Percentiles rank a stretch among this genome's conserved stretches.
phyloP scores from a whole-genome alignment of 1,140 invertebrate genomes.

The Sinella curviseta region DNA sequence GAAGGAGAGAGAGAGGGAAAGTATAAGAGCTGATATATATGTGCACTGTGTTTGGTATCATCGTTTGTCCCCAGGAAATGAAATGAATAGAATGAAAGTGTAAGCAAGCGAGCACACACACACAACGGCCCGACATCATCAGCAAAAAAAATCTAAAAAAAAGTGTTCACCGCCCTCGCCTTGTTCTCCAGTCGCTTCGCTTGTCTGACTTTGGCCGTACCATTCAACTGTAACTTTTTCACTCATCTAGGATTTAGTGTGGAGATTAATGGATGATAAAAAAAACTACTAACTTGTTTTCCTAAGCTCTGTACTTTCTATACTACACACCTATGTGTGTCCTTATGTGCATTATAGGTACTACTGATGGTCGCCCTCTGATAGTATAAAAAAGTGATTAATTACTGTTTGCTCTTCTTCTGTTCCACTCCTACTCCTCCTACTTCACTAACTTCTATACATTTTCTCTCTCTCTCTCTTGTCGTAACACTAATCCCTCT shows the following conservation, averaged over 20 bases:
- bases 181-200: not conserved
- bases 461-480: not conserved
- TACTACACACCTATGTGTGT: not conserved
- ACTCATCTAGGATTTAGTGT: not conserved
- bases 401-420: constrained; percentile 4
- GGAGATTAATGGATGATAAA: not conserved
- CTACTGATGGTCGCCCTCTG: not conserved
- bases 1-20: too few relatives aligned
- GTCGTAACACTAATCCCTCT: not conserved
- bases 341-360: not conserved
- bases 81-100: too few relatives aligned
- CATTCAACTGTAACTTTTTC: not conserved
- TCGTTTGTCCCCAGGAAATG: too few relatives aligned
- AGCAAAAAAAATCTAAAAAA: not conserved
- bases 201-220: not conserved
- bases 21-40: too few relatives aligned
- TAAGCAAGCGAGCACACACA: too few relatives aligned
- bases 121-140: not conserved
- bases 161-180: not conserved
- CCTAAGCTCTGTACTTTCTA: not conserved
- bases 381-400: constrained; percentile 8
- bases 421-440: not conserved
- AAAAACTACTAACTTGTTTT: not conserved
- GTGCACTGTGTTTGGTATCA: too few relatives aligned
- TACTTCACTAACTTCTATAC: not conserved